Evolutionary conservation across 2,113 vertebrate species (phyloP), one percentile per base, ranked within the genome.

Genomic region (Podilymbus podiceps): DNA sequence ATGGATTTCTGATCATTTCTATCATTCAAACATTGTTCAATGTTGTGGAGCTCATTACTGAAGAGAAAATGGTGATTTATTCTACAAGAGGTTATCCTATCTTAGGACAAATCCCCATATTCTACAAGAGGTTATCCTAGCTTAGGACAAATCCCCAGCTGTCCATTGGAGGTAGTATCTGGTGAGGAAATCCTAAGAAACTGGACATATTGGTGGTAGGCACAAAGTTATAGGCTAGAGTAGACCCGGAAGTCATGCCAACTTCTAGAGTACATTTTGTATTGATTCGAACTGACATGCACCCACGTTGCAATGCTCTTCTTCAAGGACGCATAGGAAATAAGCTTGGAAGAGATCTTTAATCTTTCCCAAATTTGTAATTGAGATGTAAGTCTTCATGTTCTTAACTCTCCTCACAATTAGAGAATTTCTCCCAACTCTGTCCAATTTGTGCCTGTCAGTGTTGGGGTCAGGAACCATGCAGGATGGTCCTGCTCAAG

Each of bases 11-110:
- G 88, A 66, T 74, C 9, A 52, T 85, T 97, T 92, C 62, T 90
- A 16, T 62, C 6, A 9, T 87, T 56, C 93, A 40, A 75, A 91
- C 95, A 90, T 30, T 67, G 31, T 81, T 80, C 59, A 78, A 13
- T 82, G 96, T 53, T 72, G 24, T 55, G 80, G 85, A 95, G 73
- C 71, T 95, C 80, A 67, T 91, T 95, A 91, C 52, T 79, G 68
- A 71, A 50, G 85, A 84, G 44, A 78, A 82, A 53, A 93, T 47
- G 42, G 11, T 95, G 73, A 87, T 93, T 95, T 86, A 35, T 60
- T 72, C 49, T 53, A 6, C 15, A 23, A 50, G 52, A 75, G 27
- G 40, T 86, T 95, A 47, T 90, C 21, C 53, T 63, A 80, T 66
- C 21, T 96, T 53, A 86, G 82, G 42, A 80, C 40, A 89, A 81